phyloP scores from a whole-genome alignment of 1,140 invertebrate genomes.

The Andrena cerasifolii region DNA sequence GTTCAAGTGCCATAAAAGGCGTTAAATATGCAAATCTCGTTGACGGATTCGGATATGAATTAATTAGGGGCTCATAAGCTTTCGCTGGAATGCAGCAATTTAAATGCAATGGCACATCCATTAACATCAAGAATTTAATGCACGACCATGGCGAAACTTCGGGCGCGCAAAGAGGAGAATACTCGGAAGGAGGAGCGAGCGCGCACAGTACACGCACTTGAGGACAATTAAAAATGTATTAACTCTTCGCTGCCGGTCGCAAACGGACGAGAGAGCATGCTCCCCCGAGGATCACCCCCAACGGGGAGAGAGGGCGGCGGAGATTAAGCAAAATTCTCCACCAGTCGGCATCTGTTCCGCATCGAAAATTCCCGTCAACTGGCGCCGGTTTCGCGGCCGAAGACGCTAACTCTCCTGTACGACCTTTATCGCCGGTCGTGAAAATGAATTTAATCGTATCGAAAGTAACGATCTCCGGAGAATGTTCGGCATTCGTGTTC shows the following conservation, averaged over 20 bases:
- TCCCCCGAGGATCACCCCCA: background rate
- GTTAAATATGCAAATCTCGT: conserved; percentile 31
- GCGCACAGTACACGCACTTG: background rate
- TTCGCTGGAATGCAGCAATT: conserved; percentile 15
- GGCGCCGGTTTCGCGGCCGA: background rate
- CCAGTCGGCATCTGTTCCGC: background rate
- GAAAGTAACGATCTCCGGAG: background rate
- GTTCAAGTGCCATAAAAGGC: background rate
- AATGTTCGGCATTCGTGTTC: background rate
- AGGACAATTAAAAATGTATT: conserved; percentile 43
- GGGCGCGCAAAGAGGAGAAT: background rate
- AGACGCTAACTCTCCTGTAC: background rate
- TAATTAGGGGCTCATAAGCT: conserved; percentile 31
- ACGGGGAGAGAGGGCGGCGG: background rate
- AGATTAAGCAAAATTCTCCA: background rate
- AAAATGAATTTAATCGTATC: background rate
- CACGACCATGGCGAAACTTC: background rate
- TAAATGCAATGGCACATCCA: conserved; percentile 13
- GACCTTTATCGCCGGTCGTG: background rate
- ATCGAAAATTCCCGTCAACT: background rate
- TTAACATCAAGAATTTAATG: conserved; percentile 33
- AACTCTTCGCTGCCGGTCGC: background rate
- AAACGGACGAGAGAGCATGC: background rate
- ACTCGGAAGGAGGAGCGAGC: conserved; percentile 12
- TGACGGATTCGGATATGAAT: conserved; percentile 35